Conservation (phyloP, 1,140 invertebrate species). For the Philotrypesis tridentata region DNA sequence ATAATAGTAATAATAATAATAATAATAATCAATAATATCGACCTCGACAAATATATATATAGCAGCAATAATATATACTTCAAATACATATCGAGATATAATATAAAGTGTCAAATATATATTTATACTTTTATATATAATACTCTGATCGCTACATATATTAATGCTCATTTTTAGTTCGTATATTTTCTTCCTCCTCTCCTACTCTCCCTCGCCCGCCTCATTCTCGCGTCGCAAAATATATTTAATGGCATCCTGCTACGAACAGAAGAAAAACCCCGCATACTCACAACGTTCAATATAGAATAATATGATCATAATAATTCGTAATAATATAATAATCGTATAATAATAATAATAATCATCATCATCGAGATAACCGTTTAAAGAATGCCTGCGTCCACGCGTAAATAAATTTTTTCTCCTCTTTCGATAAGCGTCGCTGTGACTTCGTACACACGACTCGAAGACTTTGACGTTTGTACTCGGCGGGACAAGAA, state of each 20-base stretch:
- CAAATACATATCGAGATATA: conserved; percentile 49
- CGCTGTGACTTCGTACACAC: no score
- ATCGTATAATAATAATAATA: conserved; percentile 54
- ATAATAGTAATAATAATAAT: conserved; percentile 61
- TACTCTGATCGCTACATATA: conserved; percentile 65
- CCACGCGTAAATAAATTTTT: conserved; percentile 46
- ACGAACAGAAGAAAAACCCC: conserved; percentile 62
- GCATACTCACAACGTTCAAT: conserved; percentile 71
- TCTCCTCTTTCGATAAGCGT: neutral
- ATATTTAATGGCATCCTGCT: no score
- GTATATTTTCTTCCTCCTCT: conserved; percentile 49
- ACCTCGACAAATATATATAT: conserved; percentile 46
- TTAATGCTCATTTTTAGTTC: conserved; percentile 28
- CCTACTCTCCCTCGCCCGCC: neutral
- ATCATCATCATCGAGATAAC: conserved; percentile 49
- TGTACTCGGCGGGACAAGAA: no score
- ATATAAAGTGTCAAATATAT: conserved; percentile 65
- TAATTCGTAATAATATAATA: conserved; percentile 59
- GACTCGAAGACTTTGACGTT: no score
- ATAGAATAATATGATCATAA: conserved; percentile 59
- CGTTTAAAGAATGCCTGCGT: conserved; percentile 64
- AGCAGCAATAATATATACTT: conserved; percentile 52
- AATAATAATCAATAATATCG: conserved; percentile 62
- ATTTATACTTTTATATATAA: no score
- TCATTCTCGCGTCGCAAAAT: conserved; percentile 47